Evolutionary conservation across 2,113 vertebrate genomes (phyloP).

Genomic region (Datnioides undecimradiatus): DNA sequence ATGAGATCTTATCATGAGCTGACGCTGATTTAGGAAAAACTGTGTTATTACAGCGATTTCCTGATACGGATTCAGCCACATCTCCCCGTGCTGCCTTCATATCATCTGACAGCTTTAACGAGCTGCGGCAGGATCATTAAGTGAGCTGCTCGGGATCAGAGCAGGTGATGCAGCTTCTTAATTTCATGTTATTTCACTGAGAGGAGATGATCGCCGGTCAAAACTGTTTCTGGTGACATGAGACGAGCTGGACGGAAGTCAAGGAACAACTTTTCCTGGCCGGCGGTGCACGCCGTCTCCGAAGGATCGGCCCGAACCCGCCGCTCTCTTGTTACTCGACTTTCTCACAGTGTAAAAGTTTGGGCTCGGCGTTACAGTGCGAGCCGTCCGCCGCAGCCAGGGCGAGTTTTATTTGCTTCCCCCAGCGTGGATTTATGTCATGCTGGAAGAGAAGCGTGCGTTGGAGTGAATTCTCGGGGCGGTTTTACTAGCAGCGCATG

Average conservation of each 20-base stretch:
- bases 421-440: slow-evolving; percentile 50
- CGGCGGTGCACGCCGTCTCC: not conserved
- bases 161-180: not conserved
- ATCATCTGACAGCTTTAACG: not conserved
- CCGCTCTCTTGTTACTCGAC: not conserved
- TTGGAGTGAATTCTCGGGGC: not conserved
- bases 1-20: not conserved
- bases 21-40: not conserved
- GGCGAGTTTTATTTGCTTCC: slow-evolving; percentile 52
- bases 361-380: slow-evolving; percentile 26
- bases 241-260: slow-evolving; percentile 1
- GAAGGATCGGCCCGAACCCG: not conserved
- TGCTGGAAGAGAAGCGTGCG: slow-evolving; percentile 15
- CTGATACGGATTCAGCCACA: not conserved
- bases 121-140: not conserved
- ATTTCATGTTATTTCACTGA: not conserved
- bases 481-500: slow-evolving; percentile 34
- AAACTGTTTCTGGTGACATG: not conserved
- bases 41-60: not conserved
- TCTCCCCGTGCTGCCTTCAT: not conserved
- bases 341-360: slow-evolving; percentile 20
- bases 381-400: slow-evolving; percentile 4
- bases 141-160: not conserved
- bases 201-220: not conserved
- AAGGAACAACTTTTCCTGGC: slow-evolving; percentile 31